phyloP scores from a whole-genome alignment of 2,797 vertebrate genomes.

The Anisognathus igniventris region DNA sequence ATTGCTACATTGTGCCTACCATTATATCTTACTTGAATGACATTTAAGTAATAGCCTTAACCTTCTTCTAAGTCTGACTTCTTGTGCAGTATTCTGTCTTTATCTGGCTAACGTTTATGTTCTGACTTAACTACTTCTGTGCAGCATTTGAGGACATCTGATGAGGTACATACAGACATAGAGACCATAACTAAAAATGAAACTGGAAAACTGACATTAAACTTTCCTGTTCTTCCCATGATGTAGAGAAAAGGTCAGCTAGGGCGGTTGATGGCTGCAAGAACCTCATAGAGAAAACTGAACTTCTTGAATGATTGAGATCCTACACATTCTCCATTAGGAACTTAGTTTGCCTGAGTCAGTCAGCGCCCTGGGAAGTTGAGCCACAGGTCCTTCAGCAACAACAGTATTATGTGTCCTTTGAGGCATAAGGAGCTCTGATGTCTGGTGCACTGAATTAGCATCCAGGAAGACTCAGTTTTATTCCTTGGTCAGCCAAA shows the following conservation, averaged over 20 bases:
- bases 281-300: not conserved
- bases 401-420: not conserved
- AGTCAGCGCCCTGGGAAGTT: not conserved
- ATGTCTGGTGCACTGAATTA: not conserved
- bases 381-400: not conserved
- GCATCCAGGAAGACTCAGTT: not conserved
- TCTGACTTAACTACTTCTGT: not conserved
- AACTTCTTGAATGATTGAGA: not conserved
- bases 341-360: not conserved
- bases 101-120: not conserved
- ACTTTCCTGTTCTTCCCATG: not conserved
- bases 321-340: not conserved
- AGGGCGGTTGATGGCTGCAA: not conserved
- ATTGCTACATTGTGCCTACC: not conserved
- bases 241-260: not conserved
- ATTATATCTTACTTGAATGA: not conserved
- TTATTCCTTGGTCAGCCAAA: not conserved
- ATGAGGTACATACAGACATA: not conserved
- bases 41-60: not conserved
- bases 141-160: not conserved
- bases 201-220: not conserved
- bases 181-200: not conserved
- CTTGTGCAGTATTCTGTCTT: not conserved
- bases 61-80: not conserved
- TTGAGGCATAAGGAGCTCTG: not conserved